Evolutionary conservation across 2,113 vertebrate genomes (phyloP), one percentile per base, ranked within the genome.

Genomic region (Corythaeola cristata): DNA sequence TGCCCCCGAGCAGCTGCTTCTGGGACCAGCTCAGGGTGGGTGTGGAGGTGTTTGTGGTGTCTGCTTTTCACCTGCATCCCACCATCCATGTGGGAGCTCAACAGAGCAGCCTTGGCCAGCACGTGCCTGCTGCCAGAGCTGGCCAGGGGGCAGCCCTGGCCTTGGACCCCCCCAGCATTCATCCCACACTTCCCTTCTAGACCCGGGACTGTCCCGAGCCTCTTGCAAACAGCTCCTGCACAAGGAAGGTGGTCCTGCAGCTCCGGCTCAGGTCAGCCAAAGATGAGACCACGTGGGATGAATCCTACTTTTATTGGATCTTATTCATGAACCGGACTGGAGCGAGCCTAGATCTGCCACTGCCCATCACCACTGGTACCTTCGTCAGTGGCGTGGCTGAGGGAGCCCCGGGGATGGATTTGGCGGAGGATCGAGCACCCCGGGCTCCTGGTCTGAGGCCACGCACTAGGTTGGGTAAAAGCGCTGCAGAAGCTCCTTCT

Each of bases 401-500:
- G 62, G 30, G 56, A 74, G 59, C 59, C 59, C 23, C 26, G 4
- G 18, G 49, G 16, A 15, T 0, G 3, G 86, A 20, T 0, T 2
- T 1, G 18, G 41, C 0, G 1, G 15, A 44, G 62, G 44, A 22
- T 15, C 44, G 19, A 28, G 20, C 15, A 5, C 8, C 6, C 32
- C 3, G 3, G 12, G 50, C 50, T 5, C 20, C 73, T 2, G 3
- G 37, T 23, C 39, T 1, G 0, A 11, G 20, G 20, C 64, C 2
- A 0, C 11, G 60, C 12, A 3, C 69, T 88, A 96, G 78, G 66
- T 3, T 9, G 96, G 95, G 97, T 98, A 99, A 77, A 99, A 99
- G 30, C 93, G 98, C 49, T 89, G 95, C 95, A 99, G 86, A 3
- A 99, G 98, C 52, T 99, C 98, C 96, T 98, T 99, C 98, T 99